phyloP scores from a whole-genome alignment of 2,888 invertebrate genomes.

The Sepiola atlantica region DNA sequence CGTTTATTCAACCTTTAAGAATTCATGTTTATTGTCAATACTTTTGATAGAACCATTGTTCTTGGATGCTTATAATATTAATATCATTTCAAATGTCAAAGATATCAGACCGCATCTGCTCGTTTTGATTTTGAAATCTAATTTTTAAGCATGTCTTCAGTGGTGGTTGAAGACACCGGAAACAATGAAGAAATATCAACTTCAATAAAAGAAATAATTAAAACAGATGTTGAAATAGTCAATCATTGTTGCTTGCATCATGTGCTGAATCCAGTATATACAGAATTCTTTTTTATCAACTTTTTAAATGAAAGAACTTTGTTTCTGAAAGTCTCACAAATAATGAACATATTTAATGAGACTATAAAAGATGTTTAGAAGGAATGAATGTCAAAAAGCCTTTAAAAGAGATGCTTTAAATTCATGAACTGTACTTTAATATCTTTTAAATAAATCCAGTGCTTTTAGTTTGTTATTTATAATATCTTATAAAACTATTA shows the following conservation, averaged over 20 bases:
- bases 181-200: background rate
- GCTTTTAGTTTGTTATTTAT: too few relatives aligned
- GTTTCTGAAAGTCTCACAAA: background rate
- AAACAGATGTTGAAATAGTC: background rate
- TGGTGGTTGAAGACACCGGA: background rate
- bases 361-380: background rate
- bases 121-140: background rate
- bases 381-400: background rate
- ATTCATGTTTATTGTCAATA: constrained; percentile 9
- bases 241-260: background rate
- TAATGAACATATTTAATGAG: background rate
- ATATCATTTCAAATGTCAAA: background rate
- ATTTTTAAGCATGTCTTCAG: background rate
- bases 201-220: background rate
- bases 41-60: background rate
- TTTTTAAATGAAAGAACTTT: background rate
- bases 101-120: background rate
- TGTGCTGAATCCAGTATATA: background rate
- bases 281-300: background rate
- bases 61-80: background rate
- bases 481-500: too few relatives aligned
- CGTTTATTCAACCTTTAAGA: background rate
- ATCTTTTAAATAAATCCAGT: background rate
- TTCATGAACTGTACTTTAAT: background rate
- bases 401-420: background rate